Base-by-base conservation (phyloP, 2,113 vertebrate species). In the Agapornis roseicollis region DNA sequence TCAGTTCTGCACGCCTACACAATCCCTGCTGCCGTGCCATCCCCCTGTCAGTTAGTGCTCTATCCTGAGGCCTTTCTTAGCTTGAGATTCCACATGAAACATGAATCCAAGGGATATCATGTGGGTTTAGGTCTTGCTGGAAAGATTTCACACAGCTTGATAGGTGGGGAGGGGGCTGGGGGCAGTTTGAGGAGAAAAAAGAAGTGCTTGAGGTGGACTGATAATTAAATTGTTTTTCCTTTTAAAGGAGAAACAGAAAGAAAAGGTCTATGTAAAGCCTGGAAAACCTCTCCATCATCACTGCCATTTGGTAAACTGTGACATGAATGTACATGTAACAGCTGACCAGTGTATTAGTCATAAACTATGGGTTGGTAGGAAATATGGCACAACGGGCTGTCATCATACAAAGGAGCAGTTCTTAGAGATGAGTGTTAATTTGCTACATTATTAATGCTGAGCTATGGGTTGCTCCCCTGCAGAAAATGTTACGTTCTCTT, bases 11-110 rank as follows among this genome's bases (percentile, higher is more conserved):
- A 95, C 17, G 37, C 90, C 93, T 65, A 65, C 85, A 86, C 69
- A 71, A 60, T 80, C 72, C 82, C 0, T 1, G 46, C 41, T 72
- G 72, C 71, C 23, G 94, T 69, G 76, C 61, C 42, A 8, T 65
- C 31, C 64, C 64, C 78, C 44, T 87, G 64, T 79, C 93, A 94
- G 66, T 58, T 44, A 73, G 18, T 29, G 24, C 82, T 88, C 60
- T 85, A 85, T 92, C 93, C 84, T 72, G 66, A 96, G 91, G 87
- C 60, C 71, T 88, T 91, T 88, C 93, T 55, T 88, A 90, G 85
- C 83, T 86, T 84, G 82, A 91, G 76, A 93, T 74, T 90, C 76
- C 82, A 74, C 80, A 88, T 28, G 80, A 91, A 96, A 93, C 68
- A 42, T 11, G 37, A 93, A 63, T 80, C 58, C 55, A 90, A 93